phyloP scores from a whole-genome alignment of 2,113 vertebrate species.

The Ceyx melanurus region DNA sequence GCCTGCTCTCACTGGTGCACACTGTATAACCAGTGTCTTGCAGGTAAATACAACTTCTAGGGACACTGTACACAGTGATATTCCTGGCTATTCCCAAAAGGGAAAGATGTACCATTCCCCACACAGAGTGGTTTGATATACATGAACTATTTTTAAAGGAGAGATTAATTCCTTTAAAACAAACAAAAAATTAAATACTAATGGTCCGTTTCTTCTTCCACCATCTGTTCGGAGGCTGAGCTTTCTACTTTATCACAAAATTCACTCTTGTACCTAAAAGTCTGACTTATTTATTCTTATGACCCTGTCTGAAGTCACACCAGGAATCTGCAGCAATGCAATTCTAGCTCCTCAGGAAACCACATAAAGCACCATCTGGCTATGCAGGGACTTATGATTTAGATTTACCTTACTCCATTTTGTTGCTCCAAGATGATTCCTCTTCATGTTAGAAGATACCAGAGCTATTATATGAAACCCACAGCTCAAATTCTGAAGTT shows the following conservation, averaged over 20 bases:
- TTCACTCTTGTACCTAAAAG: neutral
- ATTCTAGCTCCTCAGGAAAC: neutral
- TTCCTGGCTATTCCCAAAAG: neutral
- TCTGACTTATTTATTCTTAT: slow-evolving; percentile 12
- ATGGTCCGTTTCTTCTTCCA: neutral
- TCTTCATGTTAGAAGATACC: neutral
- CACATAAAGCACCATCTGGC: neutral
- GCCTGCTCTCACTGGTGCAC: neutral
- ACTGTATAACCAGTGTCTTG: neutral
- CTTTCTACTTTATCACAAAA: neutral
- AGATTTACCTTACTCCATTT: neutral
- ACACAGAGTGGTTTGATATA: neutral
- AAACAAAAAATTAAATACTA: neutral
- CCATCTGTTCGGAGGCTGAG: neutral
- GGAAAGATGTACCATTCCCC: neutral
- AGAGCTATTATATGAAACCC: neutral
- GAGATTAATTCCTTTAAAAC: neutral
- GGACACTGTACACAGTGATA: neutral
- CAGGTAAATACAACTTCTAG: neutral
- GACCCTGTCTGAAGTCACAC: neutral
- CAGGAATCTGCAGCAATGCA: neutral
- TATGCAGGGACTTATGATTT: neutral
- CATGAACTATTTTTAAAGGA: neutral
- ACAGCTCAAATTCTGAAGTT: neutral
- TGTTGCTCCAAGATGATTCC: neutral